Conservation (phyloP, 37 sponge, comb jelly and placozoan genomes). For the Eunapius fragilis region DNA sequence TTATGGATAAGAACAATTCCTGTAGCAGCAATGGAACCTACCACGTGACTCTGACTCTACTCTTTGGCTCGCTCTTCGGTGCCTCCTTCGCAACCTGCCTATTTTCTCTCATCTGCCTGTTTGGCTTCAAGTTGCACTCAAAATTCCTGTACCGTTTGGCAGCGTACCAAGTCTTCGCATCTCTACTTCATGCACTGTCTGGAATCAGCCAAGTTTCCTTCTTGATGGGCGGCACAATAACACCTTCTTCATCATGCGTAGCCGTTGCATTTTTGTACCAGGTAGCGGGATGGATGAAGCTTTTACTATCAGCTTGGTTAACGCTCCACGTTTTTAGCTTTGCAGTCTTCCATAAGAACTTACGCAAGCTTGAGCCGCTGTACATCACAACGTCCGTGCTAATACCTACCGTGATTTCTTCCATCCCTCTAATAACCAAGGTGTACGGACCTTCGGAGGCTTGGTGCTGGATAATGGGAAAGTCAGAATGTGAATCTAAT, state of each 20-base stretch:
- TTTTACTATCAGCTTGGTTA: neutral
- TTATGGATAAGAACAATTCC: too few species aligned
- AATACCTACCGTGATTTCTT: neutral
- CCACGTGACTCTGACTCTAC: too few species aligned
- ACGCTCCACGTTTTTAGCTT: neutral
- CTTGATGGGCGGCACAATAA: neutral
- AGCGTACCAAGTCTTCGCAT: neutral
- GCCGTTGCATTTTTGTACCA: neutral
- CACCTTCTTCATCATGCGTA: neutral
- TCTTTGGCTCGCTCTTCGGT: too few species aligned
- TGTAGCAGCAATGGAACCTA: too few species aligned
- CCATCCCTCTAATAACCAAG: neutral
- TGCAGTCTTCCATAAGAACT: neutral
- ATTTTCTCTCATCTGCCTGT: neutral
- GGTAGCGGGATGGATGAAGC: neutral
- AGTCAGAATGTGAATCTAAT: neutral
- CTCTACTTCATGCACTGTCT: neutral
- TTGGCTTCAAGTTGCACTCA: neutral
- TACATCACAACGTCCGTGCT: neutral
- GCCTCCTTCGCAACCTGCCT: too few species aligned
- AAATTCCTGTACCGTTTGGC: neutral
- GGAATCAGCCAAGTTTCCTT: neutral
- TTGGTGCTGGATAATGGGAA: neutral
- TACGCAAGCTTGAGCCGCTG: neutral
- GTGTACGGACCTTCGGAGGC: neutral